A percentile compares a stretch with the other conserved stretches of the same genome.
Conservation (phyloP, 2,797 vertebrate genomes). For the Apogon hyalosoma region DNA sequence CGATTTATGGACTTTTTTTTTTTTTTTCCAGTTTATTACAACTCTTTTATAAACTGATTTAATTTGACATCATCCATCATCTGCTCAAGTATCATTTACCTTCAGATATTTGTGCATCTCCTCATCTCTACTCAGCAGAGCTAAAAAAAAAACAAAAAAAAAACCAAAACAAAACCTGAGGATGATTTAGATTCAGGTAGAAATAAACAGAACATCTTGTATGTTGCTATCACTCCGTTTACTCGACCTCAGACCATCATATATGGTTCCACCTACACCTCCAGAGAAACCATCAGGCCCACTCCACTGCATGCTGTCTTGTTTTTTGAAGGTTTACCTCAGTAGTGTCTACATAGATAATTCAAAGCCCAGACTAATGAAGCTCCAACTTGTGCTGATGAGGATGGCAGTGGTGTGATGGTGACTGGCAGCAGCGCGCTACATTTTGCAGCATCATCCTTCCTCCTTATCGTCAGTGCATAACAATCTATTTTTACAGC, state of each 20-base stretch:
- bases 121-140: not conserved
- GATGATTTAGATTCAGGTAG: no score
- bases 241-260: slow-evolving; percentile 13
- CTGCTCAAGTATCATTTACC: no score
- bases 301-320: not conserved
- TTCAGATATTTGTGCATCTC: no score
- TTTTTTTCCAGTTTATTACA: no score
- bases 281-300: slow-evolving; percentile 33
- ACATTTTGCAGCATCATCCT: slow-evolving; percentile 66
- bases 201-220: not conserved
- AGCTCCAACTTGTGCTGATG: slow-evolving; percentile 29
- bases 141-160: not conserved
- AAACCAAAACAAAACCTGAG: no score
- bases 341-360: not conserved
- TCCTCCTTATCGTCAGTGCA: slow-evolving; percentile 25
- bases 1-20: no score
- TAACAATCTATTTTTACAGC: slow-evolving; percentile 49
- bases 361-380: not conserved
- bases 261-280: slow-evolving; percentile 42
- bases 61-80: no score
- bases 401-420: slow-evolving; percentile 8
- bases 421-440: slow-evolving; percentile 20
- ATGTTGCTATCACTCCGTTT: slow-evolving; percentile 5
- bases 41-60: no score
- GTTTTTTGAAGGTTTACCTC: not conserved